Evolutionary conservation across 2,888 invertebrate genomes (phyloP).

Genomic region (Limnephilus auricula): DNA sequence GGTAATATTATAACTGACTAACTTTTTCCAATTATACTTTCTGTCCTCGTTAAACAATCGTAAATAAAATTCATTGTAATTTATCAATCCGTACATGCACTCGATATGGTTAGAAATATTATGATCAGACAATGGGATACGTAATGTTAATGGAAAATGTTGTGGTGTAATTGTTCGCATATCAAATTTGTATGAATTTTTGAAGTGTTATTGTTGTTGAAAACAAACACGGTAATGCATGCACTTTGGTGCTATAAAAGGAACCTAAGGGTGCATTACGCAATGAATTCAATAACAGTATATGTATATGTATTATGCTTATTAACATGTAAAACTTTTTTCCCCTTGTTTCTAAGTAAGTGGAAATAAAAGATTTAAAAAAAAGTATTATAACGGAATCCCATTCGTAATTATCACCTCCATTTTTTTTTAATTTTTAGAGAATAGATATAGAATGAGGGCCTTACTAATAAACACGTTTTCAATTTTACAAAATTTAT

Average conservation of each 20-base stretch:
- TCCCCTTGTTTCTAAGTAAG: no score
- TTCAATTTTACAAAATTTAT: no score
- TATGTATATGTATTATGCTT: no score
- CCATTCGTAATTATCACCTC: no score
- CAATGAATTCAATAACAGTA: neutral
- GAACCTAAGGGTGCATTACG: no score
- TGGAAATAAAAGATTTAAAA: neutral
- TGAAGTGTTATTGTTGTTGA: neutral
- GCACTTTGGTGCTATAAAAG: no score
- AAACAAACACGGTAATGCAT: neutral
- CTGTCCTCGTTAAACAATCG: slow-evolving; percentile 17
- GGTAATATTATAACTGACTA: slow-evolving; percentile 2
- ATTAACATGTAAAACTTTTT: no score
- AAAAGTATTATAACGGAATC: no score
- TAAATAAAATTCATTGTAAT: slow-evolving; percentile 4
- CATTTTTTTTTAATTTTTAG: neutral
- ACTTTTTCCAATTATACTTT: neutral
- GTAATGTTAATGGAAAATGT: neutral
- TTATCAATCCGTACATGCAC: neutral
- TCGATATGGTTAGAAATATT: neutral
- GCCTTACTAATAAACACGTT: no score
- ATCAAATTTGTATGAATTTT: neutral
- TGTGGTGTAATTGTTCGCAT: neutral
- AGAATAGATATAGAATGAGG: no score
- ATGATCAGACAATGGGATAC: neutral